phyloP scores from a whole-genome alignment of 2,113 vertebrate species.

The Lamprotornis superbus region DNA sequence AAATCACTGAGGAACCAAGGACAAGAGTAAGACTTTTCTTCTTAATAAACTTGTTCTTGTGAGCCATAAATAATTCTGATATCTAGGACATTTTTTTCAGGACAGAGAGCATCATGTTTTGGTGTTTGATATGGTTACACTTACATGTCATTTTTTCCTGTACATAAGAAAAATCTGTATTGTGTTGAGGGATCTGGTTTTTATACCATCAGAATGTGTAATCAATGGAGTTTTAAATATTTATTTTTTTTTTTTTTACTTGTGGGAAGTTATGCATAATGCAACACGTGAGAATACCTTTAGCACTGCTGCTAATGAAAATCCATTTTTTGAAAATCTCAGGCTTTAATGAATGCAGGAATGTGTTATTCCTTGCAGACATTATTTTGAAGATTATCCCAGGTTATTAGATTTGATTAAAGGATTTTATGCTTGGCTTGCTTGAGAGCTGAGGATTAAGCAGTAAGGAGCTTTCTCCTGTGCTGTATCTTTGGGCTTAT shows the following conservation, averaged over 20 bases:
- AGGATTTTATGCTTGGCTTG: constrained; percentile 52
- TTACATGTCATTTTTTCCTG: background rate
- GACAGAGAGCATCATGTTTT: background rate
- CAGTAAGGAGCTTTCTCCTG: constrained; percentile 55
- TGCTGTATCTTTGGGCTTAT: constrained; percentile 48
- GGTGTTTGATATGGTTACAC: background rate
- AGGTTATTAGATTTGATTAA: constrained; percentile 68
- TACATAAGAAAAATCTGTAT: background rate
- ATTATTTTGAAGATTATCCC: constrained; percentile 64
- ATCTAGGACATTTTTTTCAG: background rate
- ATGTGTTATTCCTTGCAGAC: constrained; percentile 42
- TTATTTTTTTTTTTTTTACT: background rate
- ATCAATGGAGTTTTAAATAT: background rate
- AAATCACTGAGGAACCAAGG: background rate
- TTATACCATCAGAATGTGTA: background rate
- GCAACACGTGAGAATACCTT: background rate
- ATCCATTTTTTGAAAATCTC: background rate
- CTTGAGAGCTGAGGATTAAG: constrained; percentile 56
- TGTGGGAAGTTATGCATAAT: background rate
- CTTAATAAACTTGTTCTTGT: background rate
- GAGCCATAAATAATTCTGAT: background rate
- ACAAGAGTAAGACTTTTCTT: background rate
- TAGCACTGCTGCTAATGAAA: background rate
- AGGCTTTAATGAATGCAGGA: constrained; percentile 29
- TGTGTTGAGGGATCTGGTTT: background rate